Conservation (phyloP, 2,888 invertebrate species). For the Parnassius apollo region DNA sequence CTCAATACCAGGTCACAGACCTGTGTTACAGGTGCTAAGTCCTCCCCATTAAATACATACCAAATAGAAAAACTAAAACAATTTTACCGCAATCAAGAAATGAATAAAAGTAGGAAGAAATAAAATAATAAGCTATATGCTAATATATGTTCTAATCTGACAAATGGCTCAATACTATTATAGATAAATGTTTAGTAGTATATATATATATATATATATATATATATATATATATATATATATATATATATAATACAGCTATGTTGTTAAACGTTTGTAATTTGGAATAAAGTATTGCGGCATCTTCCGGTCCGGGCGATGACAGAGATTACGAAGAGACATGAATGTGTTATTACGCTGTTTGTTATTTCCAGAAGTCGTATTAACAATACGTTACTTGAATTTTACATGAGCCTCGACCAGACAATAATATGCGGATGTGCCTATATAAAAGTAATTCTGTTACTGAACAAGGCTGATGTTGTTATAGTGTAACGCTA, state of each 20-base stretch:
- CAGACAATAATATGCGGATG: background rate
- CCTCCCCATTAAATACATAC: no score
- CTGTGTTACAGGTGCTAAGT: no score
- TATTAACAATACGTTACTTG: slow-evolving; percentile 55
- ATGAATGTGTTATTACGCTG: slow-evolving; percentile 52
- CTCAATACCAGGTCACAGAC: no score
- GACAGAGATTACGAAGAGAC: slow-evolving; percentile 54
- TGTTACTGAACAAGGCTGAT: slow-evolving; percentile 32
- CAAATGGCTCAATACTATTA: no score
- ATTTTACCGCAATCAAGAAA: no score
- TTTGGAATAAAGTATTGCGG: slow-evolving; percentile 14
- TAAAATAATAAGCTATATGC: no score
- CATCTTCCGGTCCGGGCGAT: slow-evolving; percentile 52
- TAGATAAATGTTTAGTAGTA: no score
- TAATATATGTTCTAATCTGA: no score
- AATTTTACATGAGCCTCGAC: slow-evolving; percentile 44
- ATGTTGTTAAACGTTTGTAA: slow-evolving; percentile 4
- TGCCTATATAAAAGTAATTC: background rate
- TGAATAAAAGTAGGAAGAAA: no score
- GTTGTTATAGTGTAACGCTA: slow-evolving; percentile 59
- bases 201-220: no score
- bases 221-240: no score
- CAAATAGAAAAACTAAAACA: no score
- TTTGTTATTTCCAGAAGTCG: slow-evolving; percentile 65
- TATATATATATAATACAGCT: background rate